Percentiles rank a stretch among this genome's conserved stretches.
phyloP scores from a whole-genome alignment of 2,888 invertebrate species.

The Pomacea canaliculata region DNA sequence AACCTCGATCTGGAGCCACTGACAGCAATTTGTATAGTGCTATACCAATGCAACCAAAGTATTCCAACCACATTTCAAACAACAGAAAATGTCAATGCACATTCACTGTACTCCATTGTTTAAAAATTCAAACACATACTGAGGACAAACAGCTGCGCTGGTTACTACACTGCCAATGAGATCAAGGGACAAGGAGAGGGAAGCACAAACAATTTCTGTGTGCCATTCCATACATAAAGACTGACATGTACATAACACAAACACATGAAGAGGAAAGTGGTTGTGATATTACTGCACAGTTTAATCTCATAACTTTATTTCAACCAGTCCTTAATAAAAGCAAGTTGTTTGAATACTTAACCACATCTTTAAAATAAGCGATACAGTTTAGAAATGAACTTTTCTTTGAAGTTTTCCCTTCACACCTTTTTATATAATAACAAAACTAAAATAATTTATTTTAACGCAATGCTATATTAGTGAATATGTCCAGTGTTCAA shows the following conservation, averaged over 20 bases:
- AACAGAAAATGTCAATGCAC: slow-evolving; percentile 28
- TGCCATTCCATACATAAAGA: slow-evolving; percentile 28
- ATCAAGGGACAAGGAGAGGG: slow-evolving; percentile 21
- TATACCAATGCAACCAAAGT: slow-evolving; percentile 26
- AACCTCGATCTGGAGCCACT: slow-evolving; percentile 23
- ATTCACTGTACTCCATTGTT: slow-evolving; percentile 18
- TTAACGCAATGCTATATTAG: too few species aligned
- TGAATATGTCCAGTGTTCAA: too few species aligned
- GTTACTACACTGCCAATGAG: slow-evolving; percentile 21
- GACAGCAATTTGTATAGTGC: slow-evolving; percentile 24
- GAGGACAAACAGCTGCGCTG: slow-evolving; percentile 19
- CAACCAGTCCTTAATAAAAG: too few species aligned
- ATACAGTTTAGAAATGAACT: too few species aligned
- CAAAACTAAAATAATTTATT: too few species aligned
- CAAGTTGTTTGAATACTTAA: too few species aligned
- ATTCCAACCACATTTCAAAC: slow-evolving; percentile 24
- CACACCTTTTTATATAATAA: too few species aligned
- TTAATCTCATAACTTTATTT: too few species aligned
- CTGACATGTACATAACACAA: slow-evolving; percentile 19
- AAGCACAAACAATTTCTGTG: slow-evolving; percentile 25
- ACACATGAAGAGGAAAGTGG: not conserved
- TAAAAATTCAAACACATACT: slow-evolving; percentile 23
- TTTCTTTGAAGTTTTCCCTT: too few species aligned
- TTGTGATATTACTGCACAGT: too few species aligned
- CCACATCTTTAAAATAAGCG: too few species aligned